These are phyloP conservation scores for Antigone vipio DNA, from an alignment of 2,113 vertebrate genomes.

Conservation along the genomic window DNA sequence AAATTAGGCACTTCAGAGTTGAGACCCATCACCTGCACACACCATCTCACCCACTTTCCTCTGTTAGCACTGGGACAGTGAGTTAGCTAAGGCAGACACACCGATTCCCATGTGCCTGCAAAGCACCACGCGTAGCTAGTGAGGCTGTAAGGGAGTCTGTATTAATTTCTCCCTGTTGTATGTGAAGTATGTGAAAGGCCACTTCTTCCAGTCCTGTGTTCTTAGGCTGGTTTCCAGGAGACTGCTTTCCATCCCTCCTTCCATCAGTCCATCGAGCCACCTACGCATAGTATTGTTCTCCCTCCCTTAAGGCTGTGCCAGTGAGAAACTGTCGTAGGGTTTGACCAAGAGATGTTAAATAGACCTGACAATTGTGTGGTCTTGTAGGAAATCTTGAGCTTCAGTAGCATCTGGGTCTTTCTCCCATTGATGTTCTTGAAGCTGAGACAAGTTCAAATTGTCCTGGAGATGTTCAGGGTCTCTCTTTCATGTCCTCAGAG, in stretches of 20 bases:
- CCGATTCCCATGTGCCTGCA: not conserved
- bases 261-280: not conserved
- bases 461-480: not conserved
- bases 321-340: not conserved
- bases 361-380: not conserved
- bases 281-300: not conserved
- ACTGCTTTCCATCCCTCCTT: not conserved
- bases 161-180: not conserved
- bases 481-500: not conserved
- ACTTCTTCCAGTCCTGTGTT: not conserved
- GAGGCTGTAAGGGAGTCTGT: not conserved
- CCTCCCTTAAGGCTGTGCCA: not conserved
- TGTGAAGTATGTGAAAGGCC: not conserved
- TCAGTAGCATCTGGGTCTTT: not conserved
- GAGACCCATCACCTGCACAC: not conserved
- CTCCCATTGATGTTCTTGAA: not conserved
- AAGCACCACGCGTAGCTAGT: not conserved
- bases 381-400: not conserved
- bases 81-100: not conserved
- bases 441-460: not conserved
- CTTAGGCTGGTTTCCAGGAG: not conserved
- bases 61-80: not conserved
- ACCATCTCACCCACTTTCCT: not conserved
- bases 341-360: not conserved
- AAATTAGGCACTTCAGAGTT: not conserved